Evolutionary conservation across 2,888 invertebrate genomes (phyloP), one percentile per base, ranked within the genome.

Genomic region (Cantharis rufa): DNA sequence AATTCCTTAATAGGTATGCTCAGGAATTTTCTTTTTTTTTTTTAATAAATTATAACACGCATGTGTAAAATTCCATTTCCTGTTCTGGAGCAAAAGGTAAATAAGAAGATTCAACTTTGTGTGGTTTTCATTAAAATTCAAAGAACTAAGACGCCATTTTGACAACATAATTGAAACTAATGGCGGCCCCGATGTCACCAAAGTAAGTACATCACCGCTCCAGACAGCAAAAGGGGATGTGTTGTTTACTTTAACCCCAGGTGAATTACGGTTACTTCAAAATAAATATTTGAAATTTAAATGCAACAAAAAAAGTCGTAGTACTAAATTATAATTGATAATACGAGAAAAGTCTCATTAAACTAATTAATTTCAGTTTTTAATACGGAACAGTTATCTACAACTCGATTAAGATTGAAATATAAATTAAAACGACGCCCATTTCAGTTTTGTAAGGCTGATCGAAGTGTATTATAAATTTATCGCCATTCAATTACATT

Each of bases 111-210:
- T 48, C 48, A 48, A 48, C 48, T 48, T 48, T 48, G 48, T n/a
- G 48, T n/a, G 48, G 48, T 13, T 66, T 66, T 21, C 18, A 66
- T 80, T 81, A 81, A 81, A 81, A 81, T 76, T 79, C 66, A 71
- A 79, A 80, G 73, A 76, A 70, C 62, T 78, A 78, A 81, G 83
- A 81, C 84, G 84, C 84, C 85, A 85, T 84, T 85, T 85, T 82
- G 84, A 83, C 84, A 84, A 78, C 75, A 81, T 86, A 87, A 87
- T 87, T 86, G 85, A 85, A 85, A 87, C 81, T 86, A 86, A 86
- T 86, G 86, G 85, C 83, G 82, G 84, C 84, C 84, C 81, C 82
- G 81, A 78, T 84, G 84, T 85, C 85, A 85, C 86, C 86, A 83
- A 83, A 77, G 77, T 82, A 81, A 83, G 86, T 86, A 84, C 84